These are phyloP conservation scores for Ischnura elegans DNA, from an alignment of 2,888 invertebrate genomes.

Conservation along the genomic window DNA sequence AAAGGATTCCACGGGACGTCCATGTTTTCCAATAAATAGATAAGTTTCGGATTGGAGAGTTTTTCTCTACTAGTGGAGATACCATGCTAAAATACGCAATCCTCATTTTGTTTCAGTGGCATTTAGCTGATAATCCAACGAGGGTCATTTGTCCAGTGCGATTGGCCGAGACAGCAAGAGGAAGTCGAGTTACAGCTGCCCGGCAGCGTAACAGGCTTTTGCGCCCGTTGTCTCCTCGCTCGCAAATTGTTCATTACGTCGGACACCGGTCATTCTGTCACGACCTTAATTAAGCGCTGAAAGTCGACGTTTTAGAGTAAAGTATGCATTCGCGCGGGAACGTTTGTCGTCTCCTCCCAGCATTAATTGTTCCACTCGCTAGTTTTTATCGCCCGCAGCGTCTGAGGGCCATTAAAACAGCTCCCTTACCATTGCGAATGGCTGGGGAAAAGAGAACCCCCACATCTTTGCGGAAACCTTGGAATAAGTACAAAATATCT, in stretches of 20 bases:
- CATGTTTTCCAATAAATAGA: not conserved
- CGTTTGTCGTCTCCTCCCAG: not conserved
- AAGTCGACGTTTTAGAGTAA: not conserved
- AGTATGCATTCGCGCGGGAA: not conserved
- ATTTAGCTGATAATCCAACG: not conserved
- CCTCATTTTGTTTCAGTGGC: not conserved
- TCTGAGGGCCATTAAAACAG: not conserved
- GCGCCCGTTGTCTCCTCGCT: not conserved
- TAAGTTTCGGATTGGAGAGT: not conserved
- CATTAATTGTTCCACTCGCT: not conserved
- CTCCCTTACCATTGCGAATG: not conserved
- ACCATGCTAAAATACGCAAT: not conserved
- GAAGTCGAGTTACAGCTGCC: not conserved
- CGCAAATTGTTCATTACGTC: not conserved
- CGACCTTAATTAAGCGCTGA: conserved; percentile 8
- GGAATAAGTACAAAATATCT: too few relatives aligned
- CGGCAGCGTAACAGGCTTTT: not conserved
- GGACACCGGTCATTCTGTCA: not conserved
- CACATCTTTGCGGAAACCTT: too few relatives aligned
- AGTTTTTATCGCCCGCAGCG: not conserved
- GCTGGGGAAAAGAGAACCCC: too few relatives aligned
- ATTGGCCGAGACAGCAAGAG: not conserved
- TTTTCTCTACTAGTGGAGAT: not conserved
- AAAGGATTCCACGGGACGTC: not conserved
- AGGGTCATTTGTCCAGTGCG: not conserved